Percentiles rank a stretch among this genome's conserved stretches.
phyloP scores from a whole-genome alignment of 2,113 vertebrate genomes.

The Lagopus muta region DNA sequence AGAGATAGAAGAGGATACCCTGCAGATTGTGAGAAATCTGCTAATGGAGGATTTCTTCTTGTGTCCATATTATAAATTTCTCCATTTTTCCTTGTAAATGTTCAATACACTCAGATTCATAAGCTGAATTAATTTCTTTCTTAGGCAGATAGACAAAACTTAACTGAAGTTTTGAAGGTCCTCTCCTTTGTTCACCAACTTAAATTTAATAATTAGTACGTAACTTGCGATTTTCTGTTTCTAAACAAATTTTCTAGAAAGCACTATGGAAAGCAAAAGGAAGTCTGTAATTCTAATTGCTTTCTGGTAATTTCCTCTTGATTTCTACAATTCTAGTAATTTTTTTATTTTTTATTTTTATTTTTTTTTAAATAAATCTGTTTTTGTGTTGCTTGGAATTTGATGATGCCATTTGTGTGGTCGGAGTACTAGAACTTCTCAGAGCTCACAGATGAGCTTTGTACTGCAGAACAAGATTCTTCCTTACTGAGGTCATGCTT shows the following conservation, averaged over 20 bases:
- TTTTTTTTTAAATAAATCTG: background rate
- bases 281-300: background rate
- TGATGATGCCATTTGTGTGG: background rate
- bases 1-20: background rate
- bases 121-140: background rate
- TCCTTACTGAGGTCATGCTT: background rate
- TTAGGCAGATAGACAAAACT: background rate
- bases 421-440: background rate
- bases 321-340: background rate
- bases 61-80: background rate
- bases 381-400: background rate
- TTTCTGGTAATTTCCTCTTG: background rate
- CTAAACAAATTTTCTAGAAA: background rate
- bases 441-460: background rate
- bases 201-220: background rate
- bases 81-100: background rate
- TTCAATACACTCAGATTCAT: background rate
- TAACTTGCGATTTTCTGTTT: background rate
- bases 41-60: background rate
- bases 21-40: background rate
- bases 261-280: background rate
- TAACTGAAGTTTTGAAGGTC: background rate
- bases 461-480: background rate
- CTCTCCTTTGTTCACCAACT: background rate
- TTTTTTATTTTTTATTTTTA: background rate